Evolutionary conservation across 2,113 vertebrate species (phyloP).

Genomic region (Odobenus rosmarus): DNA sequence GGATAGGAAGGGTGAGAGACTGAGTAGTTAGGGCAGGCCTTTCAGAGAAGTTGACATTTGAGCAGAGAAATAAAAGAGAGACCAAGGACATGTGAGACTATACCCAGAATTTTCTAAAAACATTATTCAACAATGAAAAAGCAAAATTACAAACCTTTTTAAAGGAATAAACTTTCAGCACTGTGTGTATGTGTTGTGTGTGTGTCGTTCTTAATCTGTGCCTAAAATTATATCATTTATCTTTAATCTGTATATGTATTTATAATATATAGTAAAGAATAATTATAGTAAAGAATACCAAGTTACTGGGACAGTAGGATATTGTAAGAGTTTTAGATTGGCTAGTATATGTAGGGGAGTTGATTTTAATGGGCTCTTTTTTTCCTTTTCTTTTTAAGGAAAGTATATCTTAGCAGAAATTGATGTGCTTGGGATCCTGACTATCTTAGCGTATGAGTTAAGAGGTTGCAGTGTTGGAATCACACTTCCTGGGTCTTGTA

Average conservation of each 20-base stretch:
- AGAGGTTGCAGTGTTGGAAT: background rate
- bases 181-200: background rate
- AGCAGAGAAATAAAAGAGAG: background rate
- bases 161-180: conserved; percentile 19
- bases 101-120: background rate
- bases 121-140: conserved; percentile 3
- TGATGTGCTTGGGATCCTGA: background rate
- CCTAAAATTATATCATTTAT: background rate
- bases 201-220: conserved; percentile 3
- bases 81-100: background rate
- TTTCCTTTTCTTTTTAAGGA: background rate
- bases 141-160: conserved; percentile 4
- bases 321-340: background rate
- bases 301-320: background rate
- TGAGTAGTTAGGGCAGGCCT: background rate
- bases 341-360: background rate
- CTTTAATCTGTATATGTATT: background rate
- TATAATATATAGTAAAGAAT: background rate
- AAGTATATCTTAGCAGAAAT: background rate
- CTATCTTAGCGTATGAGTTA: background rate
- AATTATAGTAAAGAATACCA: background rate
- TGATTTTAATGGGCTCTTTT: background rate
- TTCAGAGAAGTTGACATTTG: background rate
- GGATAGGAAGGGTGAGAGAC: background rate
- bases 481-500: background rate